Base-by-base conservation (phyloP, 2,113 vertebrate species). In the Lepisosteus osseus region DNA sequence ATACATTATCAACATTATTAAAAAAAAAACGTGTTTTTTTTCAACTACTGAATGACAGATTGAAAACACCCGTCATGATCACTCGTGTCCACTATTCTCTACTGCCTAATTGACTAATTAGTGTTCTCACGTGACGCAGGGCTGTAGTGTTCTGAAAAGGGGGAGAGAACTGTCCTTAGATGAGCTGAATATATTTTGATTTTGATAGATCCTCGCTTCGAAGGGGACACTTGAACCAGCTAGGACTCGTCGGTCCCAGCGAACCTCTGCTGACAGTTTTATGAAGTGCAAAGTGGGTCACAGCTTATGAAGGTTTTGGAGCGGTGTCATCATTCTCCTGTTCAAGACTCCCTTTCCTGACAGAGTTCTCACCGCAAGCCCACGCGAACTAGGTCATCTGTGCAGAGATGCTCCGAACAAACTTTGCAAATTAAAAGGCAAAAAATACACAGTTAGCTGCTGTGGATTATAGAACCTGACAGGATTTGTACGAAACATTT, bases 201-300 rank as follows among this genome's bases (percentile, higher is more conserved):
- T 65, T 66, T 67, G 71, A 67, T 67, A 63, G 15, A 66, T 67
- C 59, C 64, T 47, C 17, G 55, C 71, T 54, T 47, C 12, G 55
- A 72, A 72, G 41, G 64, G 54, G 44, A 40, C 64, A 59, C 29
- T 9, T 9, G 9, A 51, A 66, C 61, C n/a, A 59, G 45, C 54
- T 1, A 51, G 29, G 29, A 9, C 11, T 11, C 11, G 44, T 17
- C 61, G n/a, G 1, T 9, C 42, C 42, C 6, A 56, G 13, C 54
- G 3, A 68, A 72, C 75, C 57, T 6, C 55, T 29, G 13, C 57
- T 70, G 61, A 75, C 67, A 51, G 44, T 72, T 74, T 74, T 67
- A 70, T 55, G 47, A 57, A 65, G 57, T 63, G 70, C 67, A 67
- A 79, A 79, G 73, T 83, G 77, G 77, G 81, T 83, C 79, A 77